Evolutionary conservation across 1,140 invertebrate genomes (phyloP).

Genomic region (Drosophila willistoni): DNA sequence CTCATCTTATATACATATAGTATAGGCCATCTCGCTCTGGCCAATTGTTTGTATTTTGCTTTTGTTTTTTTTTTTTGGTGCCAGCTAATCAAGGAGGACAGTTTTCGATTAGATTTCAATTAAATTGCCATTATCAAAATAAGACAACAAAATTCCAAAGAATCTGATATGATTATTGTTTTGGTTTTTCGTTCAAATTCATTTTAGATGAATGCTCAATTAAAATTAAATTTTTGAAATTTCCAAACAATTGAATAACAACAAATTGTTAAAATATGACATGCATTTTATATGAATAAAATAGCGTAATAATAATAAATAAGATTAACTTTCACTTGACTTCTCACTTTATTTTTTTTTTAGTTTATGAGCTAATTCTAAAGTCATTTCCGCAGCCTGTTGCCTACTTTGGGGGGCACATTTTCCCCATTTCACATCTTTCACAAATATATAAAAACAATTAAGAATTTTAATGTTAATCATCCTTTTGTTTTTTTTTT

Average conservation of each 20-base stretch:
- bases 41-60: not conserved
- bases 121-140: slow-evolving; percentile 42
- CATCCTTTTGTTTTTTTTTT: not conserved
- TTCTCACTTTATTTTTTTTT: too few relatives aligned
- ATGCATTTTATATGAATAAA: too few relatives aligned
- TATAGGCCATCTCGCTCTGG: too few relatives aligned
- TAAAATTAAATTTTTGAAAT: slow-evolving; percentile 10
- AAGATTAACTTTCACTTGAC: too few relatives aligned
- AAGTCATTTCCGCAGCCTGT: too few relatives aligned
- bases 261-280: too few relatives aligned
- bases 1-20: not conserved
- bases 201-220: slow-evolving; percentile 12
- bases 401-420: too few relatives aligned
- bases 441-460: too few relatives aligned
- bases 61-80: not conserved
- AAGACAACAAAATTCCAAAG: slow-evolving; percentile 6
- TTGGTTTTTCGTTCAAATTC: slow-evolving; percentile 5
- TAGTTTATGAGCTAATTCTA: too few relatives aligned
- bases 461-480: too few relatives aligned
- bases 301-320: too few relatives aligned
- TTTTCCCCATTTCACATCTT: too few relatives aligned
- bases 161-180: slow-evolving; percentile 17
- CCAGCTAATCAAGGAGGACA: slow-evolving; percentile 30
- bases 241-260: not conserved
- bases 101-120: slow-evolving; percentile 30